These are phyloP conservation scores for Archips xylosteana DNA, from an alignment of 2,888 invertebrate genomes.

Conservation along the genomic window DNA sequence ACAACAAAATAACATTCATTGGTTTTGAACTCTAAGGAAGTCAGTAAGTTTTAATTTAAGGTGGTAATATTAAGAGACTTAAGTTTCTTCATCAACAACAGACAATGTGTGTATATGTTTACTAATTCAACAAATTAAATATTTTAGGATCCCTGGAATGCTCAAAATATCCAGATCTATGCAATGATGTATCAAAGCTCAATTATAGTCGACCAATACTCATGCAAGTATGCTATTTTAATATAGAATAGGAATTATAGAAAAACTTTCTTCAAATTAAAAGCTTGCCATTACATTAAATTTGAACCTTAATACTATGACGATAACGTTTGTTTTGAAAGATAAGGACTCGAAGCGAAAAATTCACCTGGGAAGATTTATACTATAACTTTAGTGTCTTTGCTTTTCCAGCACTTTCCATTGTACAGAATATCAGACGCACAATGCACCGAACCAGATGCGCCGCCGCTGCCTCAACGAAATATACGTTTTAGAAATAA, in stretches of 20 bases:
- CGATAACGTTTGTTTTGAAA: too few relatives aligned
- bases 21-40: too few relatives aligned
- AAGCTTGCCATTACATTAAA: too few relatives aligned
- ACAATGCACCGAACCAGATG: constrained; percentile 92
- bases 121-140: constrained; percentile 2
- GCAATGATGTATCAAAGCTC: constrained; percentile 68
- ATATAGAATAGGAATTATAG: neutral
- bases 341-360: too few relatives aligned
- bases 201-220: constrained; percentile 92
- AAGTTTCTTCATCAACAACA: too few relatives aligned
- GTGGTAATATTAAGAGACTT: too few relatives aligned
- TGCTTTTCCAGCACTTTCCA: constrained; percentile 94
- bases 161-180: constrained; percentile 55
- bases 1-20: too few relatives aligned
- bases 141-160: constrained; percentile 68
- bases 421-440: constrained; percentile 94
- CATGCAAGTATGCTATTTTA: constrained; percentile 87
- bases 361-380: too few relatives aligned
- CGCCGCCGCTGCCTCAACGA: constrained; percentile 89
- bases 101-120: neutral
- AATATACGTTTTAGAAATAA: constrained; percentile 90
- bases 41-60: too few relatives aligned
- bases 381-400: too few relatives aligned
- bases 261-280: neutral
- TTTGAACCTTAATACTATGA: too few relatives aligned